Percentiles rank a stretch among this genome's conserved stretches.
Conservation (phyloP, 2,888 invertebrate species). For the Lochmaea crataegi region DNA sequence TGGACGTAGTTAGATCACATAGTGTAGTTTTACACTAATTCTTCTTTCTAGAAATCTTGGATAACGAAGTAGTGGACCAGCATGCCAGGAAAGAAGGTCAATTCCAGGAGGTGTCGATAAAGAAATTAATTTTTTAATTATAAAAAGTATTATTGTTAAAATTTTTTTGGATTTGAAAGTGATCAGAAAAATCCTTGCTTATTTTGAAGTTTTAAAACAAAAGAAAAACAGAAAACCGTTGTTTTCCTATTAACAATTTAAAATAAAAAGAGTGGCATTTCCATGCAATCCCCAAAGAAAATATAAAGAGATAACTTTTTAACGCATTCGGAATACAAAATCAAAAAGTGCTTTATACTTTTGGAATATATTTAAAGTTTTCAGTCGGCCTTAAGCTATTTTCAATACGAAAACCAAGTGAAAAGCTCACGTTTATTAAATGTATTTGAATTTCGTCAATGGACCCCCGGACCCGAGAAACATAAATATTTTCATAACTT, state of each 20-base stretch:
- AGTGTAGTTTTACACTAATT: no score
- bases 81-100: no score
- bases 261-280: background rate
- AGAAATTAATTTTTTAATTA: no score
- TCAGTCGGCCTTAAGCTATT: slow-evolving; percentile 51
- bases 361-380: slow-evolving; percentile 56
- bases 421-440: slow-evolving; percentile 48
- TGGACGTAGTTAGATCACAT: no score
- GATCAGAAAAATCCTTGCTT: no score
- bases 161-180: no score
- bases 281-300: slow-evolving; percentile 5
- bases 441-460: slow-evolving; percentile 49
- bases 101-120: no score
- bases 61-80: no score
- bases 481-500: slow-evolving; percentile 12
- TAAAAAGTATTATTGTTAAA: no score
- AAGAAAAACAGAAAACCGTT: background rate
- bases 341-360: slow-evolving; percentile 55
- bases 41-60: no score
- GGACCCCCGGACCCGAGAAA: slow-evolving; percentile 9
- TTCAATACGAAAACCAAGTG: slow-evolving; percentile 54
- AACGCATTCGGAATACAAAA: slow-evolving; percentile 41
- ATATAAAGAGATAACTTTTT: slow-evolving; percentile 24
- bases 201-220: background rate
- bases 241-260: slow-evolving; percentile 1